phyloP scores from a whole-genome alignment of 2,797 vertebrate genomes.

The Gallinago solitaria region DNA sequence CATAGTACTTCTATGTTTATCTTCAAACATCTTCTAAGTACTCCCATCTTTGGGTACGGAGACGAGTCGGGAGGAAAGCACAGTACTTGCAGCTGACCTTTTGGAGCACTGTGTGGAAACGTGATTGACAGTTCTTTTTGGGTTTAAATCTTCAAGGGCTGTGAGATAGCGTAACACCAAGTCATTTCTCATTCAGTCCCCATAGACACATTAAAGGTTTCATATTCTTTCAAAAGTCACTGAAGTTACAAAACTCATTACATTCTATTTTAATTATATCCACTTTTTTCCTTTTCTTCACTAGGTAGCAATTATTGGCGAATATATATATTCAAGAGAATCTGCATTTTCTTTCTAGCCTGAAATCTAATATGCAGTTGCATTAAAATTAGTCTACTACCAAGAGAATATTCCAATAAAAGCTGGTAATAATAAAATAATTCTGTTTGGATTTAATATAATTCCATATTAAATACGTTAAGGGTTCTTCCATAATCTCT shows the following conservation, averaged over 20 bases:
- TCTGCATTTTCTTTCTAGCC: conserved; percentile 50
- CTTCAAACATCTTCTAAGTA: too few species aligned
- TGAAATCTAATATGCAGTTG: conserved; percentile 62
- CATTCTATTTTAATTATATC: conserved; percentile 51
- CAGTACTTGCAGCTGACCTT: neutral
- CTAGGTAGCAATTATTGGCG: conserved; percentile 11
- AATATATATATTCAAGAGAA: conserved; percentile 52
- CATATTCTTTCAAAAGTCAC: conserved; percentile 50
- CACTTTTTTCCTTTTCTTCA: neutral
- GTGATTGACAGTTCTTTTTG: conserved; percentile 7
- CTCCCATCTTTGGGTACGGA: neutral
- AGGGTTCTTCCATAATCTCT: conserved; percentile 10
- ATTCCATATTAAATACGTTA: conserved; percentile 59
- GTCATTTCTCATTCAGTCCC: conserved; percentile 22
- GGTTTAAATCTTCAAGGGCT: neutral
- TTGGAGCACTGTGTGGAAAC: neutral
- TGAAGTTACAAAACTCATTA: conserved; percentile 60
- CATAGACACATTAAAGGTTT: conserved; percentile 28
- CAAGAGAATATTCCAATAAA: conserved; percentile 71
- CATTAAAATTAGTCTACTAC: conserved; percentile 62
- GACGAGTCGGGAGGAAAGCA: neutral
- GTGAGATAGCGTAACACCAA: neutral
- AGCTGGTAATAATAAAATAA: conserved; percentile 63
- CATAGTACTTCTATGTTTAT: neutral
- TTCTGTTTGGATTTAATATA: conserved; percentile 64